Conservation (phyloP, 2,888 invertebrate species). For the Acleris literana region DNA sequence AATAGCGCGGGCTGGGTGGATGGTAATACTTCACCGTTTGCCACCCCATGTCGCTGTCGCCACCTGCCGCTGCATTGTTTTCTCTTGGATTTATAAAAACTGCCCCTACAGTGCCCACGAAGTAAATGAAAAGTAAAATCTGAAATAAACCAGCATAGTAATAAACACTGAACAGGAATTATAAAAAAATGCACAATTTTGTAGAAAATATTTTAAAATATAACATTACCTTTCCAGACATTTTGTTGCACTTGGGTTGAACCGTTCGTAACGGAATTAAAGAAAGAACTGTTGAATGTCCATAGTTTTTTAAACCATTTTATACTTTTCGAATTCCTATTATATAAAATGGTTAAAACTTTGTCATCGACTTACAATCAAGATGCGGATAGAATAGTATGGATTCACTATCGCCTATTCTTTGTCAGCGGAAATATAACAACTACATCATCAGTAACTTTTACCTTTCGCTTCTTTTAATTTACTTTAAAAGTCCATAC, state of each 20-base stretch:
- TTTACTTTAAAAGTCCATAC: too few relatives aligned
- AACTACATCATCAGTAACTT: too few relatives aligned
- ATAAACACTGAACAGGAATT: too few relatives aligned
- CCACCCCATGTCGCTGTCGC: constrained; percentile 55
- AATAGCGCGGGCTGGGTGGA: constrained; percentile 57
- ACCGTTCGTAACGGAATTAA: constrained; percentile 67
- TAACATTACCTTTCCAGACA: constrained; percentile 63
- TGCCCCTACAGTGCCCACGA: constrained; percentile 56
- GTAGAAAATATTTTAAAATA: too few relatives aligned
- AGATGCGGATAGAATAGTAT: constrained; percentile 48
- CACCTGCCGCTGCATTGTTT: constrained; percentile 41
- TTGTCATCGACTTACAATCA: constrained; percentile 52
- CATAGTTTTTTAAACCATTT: constrained; percentile 65
- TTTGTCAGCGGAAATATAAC: background rate
- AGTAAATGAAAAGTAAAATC: constrained; percentile 60
- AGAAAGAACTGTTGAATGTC: constrained; percentile 71
- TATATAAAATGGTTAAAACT: constrained; percentile 72
- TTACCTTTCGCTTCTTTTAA: too few relatives aligned
- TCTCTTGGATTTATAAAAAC: constrained; percentile 59
- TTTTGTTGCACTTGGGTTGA: constrained; percentile 61
- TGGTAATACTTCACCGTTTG: constrained; percentile 65
- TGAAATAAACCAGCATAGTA: constrained; percentile 47
- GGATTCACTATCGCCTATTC: constrained; percentile 45
- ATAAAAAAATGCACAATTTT: too few relatives aligned
- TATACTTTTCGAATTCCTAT: constrained; percentile 76